Evolutionary conservation across 2,888 invertebrate species (phyloP).

Genomic region (Hoplodrina blanda): DNA sequence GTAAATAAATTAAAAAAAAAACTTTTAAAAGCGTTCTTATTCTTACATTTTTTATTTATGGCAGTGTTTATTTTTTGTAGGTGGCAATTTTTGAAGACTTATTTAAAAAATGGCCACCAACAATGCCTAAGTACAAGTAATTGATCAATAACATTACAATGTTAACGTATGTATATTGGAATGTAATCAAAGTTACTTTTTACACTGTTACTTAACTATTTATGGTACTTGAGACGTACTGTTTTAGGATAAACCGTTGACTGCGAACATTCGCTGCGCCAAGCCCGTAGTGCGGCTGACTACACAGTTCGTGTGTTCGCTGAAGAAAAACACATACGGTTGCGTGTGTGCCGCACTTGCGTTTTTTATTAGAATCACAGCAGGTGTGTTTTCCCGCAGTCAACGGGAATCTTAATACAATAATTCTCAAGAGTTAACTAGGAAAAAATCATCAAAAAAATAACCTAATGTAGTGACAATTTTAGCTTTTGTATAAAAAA

Average conservation of each 20-base stretch:
- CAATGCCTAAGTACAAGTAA: slow-evolving; percentile 86
- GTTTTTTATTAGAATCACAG: too few relatives aligned
- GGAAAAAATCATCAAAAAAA: slow-evolving; percentile 30
- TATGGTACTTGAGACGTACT: slow-evolving; percentile 31
- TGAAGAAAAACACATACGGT: too few relatives aligned
- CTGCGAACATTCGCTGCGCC: too few relatives aligned
- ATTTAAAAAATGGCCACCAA: slow-evolving; percentile 77
- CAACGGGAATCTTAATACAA: slow-evolving; percentile 4
- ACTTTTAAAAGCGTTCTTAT: slow-evolving; percentile 57
- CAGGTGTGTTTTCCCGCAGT: too few relatives aligned
- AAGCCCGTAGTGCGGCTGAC: too few relatives aligned
- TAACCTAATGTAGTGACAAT: slow-evolving; percentile 24
- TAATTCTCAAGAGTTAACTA: slow-evolving; percentile 27
- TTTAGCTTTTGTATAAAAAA: slow-evolving; percentile 13
- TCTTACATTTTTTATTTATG: slow-evolving; percentile 72
- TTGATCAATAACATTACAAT: slow-evolving; percentile 76
- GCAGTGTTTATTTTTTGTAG: slow-evolving; percentile 79
- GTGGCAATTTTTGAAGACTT: slow-evolving; percentile 72
- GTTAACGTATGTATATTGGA: slow-evolving; percentile 63
- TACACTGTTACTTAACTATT: slow-evolving; percentile 58
- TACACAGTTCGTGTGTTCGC: too few relatives aligned
- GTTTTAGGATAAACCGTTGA: background rate
- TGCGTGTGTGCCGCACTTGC: too few relatives aligned
- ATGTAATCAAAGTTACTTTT: slow-evolving; percentile 65
- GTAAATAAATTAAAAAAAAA: slow-evolving; percentile 62